Conservation (phyloP, 2,113 vertebrate species). For the Pituophis catenifer region DNA sequence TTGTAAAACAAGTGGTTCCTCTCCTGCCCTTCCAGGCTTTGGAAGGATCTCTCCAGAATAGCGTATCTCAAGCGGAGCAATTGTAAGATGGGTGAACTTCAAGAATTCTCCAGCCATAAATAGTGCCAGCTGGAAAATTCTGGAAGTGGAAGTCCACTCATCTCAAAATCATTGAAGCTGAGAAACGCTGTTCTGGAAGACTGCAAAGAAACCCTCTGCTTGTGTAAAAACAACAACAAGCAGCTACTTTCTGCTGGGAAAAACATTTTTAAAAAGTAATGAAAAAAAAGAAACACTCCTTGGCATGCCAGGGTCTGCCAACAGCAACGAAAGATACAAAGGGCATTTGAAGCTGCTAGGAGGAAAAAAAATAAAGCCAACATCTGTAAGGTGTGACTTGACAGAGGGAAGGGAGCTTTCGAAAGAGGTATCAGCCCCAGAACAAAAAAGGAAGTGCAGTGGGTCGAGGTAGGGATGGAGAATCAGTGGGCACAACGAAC, state of each 20-base stretch:
- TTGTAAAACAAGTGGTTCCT: neutral
- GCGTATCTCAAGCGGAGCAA: neutral
- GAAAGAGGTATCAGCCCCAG: conserved; percentile 18
- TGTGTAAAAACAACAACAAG: neutral
- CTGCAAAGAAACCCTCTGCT: neutral
- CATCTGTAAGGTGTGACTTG: neutral
- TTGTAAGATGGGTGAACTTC: neutral
- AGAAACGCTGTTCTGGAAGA: neutral
- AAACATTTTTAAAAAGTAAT: neutral
- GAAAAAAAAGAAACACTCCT: neutral
- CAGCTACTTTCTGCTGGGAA: neutral
- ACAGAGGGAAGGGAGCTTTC: neutral
- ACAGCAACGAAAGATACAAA: conserved; percentile 6
- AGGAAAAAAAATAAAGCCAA: neutral
- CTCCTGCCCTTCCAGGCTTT: neutral
- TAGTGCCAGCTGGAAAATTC: neutral
- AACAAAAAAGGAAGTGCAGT: conserved; percentile 11
- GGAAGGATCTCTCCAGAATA: neutral
- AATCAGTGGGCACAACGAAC: neutral
- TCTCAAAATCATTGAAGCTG: neutral
- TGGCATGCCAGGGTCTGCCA: neutral
- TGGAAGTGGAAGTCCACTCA: neutral
- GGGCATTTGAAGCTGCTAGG: neutral
- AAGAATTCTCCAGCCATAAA: neutral
- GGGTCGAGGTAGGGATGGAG: conserved; percentile 26